A percentile compares a stretch with the other conserved stretches of the same genome.
Conservation (phyloP, 2,797 vertebrate genomes). For the Enoplosus armatus region DNA sequence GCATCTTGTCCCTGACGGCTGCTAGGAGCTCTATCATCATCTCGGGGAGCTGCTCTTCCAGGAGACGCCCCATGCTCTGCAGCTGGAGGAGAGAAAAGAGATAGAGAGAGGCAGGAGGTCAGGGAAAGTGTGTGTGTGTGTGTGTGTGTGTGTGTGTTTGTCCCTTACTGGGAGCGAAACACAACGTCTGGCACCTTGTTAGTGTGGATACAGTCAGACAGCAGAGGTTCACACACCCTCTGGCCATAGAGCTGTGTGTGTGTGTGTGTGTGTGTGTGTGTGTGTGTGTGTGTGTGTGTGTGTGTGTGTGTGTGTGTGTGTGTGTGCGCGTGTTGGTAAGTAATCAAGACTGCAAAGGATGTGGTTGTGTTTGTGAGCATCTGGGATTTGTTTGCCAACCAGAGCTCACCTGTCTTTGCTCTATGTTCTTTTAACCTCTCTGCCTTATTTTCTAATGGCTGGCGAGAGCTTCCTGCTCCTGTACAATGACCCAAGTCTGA, state of each 20-base stretch:
- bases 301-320: slow-evolving; percentile 9
- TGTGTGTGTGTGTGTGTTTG: neutral
- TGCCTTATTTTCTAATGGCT: slow-evolving; percentile 9
- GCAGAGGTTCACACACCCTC: slow-evolving; percentile 57
- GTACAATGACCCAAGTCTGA: neutral
- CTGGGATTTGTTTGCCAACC: slow-evolving; percentile 42
- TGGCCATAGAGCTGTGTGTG: slow-evolving; percentile 38
- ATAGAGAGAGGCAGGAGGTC: slow-evolving; percentile 38
- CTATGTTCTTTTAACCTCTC: slow-evolving; percentile 17
- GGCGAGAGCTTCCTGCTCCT: neutral
- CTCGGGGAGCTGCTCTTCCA: slow-evolving; percentile 97
- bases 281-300: too few species aligned
- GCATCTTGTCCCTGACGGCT: slow-evolving; percentile 95
- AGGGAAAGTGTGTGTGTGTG: slow-evolving; percentile 38
- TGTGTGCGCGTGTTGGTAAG: slow-evolving; percentile 23
- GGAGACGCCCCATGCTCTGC: slow-evolving; percentile 94
- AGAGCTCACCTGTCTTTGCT: slow-evolving; percentile 22
- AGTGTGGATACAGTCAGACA: slow-evolving; percentile 61
- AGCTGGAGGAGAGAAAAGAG: slow-evolving; percentile 82
- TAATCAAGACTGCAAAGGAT: slow-evolving; percentile 34
- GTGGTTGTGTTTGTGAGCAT: slow-evolving; percentile 40
- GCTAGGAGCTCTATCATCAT: slow-evolving; percentile 98
- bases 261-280: slow-evolving; percentile 28
- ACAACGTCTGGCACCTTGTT: slow-evolving; percentile 69
- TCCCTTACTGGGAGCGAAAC: slow-evolving; percentile 38